Evolutionary conservation across 2,888 invertebrate genomes (phyloP).

Genomic region (Vannuccia rotundouncinata): DNA sequence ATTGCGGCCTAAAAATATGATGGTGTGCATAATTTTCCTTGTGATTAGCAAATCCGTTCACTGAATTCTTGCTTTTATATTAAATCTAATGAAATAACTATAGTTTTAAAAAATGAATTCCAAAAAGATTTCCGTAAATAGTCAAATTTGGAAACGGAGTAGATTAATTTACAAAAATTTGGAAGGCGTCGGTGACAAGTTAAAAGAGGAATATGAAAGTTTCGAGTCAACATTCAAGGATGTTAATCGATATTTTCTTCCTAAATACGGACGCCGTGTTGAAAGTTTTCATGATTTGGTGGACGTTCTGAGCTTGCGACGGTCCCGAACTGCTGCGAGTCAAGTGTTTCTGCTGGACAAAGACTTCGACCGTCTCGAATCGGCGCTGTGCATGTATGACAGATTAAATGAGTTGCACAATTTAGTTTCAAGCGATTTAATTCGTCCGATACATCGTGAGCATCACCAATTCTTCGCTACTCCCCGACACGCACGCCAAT

Average conservation of each 20-base stretch:
- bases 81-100: neutral
- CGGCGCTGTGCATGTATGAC: constrained; percentile 22
- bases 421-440: constrained; percentile 25
- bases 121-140: neutral
- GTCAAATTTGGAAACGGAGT: constrained; percentile 25
- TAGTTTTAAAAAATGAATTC: neutral
- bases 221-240: constrained; percentile 25
- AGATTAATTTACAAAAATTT: constrained; percentile 25
- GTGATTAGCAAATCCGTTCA: too few species aligned
- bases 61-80: neutral
- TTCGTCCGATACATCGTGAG: constrained; percentile 1
- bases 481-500: constrained; percentile 14
- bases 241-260: constrained; percentile 29
- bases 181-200: constrained; percentile 10
- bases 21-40: too few species aligned
- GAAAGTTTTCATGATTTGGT: constrained; percentile 20
- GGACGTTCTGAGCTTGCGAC: neutral
- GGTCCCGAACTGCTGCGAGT: neutral
- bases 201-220: constrained; percentile 16
- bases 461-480: neutral
- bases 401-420: neutral
- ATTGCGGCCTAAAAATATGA: too few species aligned
- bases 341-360: constrained; percentile 12
- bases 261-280: neutral
- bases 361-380: constrained; percentile 28